phyloP scores from a whole-genome alignment of 2,113 vertebrate species.

The Ictalurus furcatus region DNA sequence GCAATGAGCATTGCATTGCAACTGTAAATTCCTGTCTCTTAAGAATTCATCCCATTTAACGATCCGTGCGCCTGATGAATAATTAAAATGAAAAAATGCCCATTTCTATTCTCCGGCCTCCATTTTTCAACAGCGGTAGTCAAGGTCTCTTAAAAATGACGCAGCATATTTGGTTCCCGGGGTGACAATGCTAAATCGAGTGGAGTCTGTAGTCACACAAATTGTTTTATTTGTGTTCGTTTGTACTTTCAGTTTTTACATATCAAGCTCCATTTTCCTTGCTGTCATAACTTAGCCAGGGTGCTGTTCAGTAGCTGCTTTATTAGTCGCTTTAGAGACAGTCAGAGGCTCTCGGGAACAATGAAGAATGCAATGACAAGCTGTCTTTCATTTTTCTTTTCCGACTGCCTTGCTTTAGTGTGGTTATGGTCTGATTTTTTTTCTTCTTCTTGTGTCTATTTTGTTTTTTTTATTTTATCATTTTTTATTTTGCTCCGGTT shows the following conservation, averaged over 20 bases:
- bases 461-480: not conserved
- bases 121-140: not conserved
- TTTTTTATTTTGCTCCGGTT: not conserved
- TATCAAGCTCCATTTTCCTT: conserved; percentile 21
- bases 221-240: conserved; percentile 27
- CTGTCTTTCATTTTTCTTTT: conserved; percentile 5
- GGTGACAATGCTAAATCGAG: conserved; percentile 23
- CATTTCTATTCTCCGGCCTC: not conserved
- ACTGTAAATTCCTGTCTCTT: conserved; percentile 40
- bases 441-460: not conserved
- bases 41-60: conserved; percentile 33
- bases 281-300: conserved; percentile 1
- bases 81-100: conserved; percentile 28
- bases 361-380: not conserved
- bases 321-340: conserved; percentile 25
- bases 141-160: not conserved
- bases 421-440: not conserved
- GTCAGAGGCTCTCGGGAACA: not conserved
- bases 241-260: conserved; percentile 20
- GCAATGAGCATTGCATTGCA: conserved; percentile 40
- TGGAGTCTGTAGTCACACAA: conserved; percentile 16
- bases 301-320: conserved; percentile 25
- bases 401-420: not conserved
- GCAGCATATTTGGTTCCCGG: not conserved
- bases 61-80: conserved; percentile 32